Evolutionary conservation across 2,888 invertebrate genomes (phyloP).

Genomic region (Hydriomena furcata): DNA sequence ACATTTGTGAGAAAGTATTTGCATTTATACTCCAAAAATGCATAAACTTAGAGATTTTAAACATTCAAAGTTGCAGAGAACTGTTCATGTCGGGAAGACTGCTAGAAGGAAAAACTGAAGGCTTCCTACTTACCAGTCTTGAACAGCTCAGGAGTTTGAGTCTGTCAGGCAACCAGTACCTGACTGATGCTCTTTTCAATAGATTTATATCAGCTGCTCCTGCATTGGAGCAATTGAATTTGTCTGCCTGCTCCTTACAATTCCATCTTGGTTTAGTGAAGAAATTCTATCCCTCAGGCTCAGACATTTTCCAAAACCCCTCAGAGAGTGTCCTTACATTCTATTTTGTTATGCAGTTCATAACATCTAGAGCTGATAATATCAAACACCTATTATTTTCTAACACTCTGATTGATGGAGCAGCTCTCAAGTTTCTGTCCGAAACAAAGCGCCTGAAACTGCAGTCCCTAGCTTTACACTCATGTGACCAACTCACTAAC

Average conservation of each 20-base stretch:
- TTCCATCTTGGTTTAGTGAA: constrained; percentile 87
- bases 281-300: constrained; percentile 85
- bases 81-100: constrained; percentile 89
- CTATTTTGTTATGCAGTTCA: constrained; percentile 84
- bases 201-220: constrained; percentile 85
- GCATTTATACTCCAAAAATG: constrained; percentile 83
- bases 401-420: constrained; percentile 86
- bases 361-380: constrained; percentile 75
- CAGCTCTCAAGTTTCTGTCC: constrained; percentile 81
- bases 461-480: constrained; percentile 76
- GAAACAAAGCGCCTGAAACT: constrained; percentile 78
- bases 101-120: constrained; percentile 84
- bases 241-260: constrained; percentile 87
- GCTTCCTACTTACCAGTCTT: constrained; percentile 70
- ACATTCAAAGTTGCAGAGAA: constrained; percentile 86
- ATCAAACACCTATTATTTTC: constrained; percentile 86
- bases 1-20: constrained; percentile 86
- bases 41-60: constrained; percentile 81
- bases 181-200: constrained; percentile 89
- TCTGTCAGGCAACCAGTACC: constrained; percentile 86
- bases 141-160: constrained; percentile 83
- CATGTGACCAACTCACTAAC: constrained; percentile 86
- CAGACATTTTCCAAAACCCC: constrained; percentile 65
- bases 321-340: constrained; percentile 90
- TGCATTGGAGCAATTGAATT: constrained; percentile 83